Base-by-base conservation (phyloP, 2,888 invertebrate species). In the Agrochola macilenta region DNA sequence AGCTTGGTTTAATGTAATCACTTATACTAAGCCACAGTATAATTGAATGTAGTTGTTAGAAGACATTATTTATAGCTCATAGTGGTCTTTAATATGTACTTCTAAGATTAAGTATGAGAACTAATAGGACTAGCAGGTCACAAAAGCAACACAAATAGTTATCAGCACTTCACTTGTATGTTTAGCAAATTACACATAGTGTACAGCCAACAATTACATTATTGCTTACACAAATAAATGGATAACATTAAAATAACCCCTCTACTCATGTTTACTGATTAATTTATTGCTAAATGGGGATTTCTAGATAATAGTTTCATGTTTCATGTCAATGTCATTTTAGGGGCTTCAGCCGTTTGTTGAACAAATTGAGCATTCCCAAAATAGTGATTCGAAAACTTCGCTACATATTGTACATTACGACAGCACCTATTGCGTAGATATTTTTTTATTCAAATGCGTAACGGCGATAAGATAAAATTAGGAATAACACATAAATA, bases 381-480 rank as follows among this genome's bases (percentile, higher is more conserved):
- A 75, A 85, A 85, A 85, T 82, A 85, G 68, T 85, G 54, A 73
- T 54, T 63, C 11, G 61, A n/a, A 69, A 80, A 61, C 35, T 52
- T 68, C 39, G n/a, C 49, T 82, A 69, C 58, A 9, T 43, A 43
- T 11, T 11, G 43, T 46, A 49, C 57, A 70, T 69, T 74, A 74
- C 81, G 81, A 75, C 65, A 75, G 46, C 66, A 68, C n/a, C 3
- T 73, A 71, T 57, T 78, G 81, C 75, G 81, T 83, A 79, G 69
- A 74, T 80, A 74, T 49, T 60, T 69, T n/a, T 76, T 64, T 57
- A 17, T 60, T 70, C 14, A 35, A 64, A 76, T 54, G 69, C 64
- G 69, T 75, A 74, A 73, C 54, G 54, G 14, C 39, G 76, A 60
- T 78, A 71, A 69, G 71, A 81, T 81, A 72, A 75, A 69, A 58